phyloP scores from a whole-genome alignment of 2,888 invertebrate genomes.

The Sceliomorpha sp. region DNA sequence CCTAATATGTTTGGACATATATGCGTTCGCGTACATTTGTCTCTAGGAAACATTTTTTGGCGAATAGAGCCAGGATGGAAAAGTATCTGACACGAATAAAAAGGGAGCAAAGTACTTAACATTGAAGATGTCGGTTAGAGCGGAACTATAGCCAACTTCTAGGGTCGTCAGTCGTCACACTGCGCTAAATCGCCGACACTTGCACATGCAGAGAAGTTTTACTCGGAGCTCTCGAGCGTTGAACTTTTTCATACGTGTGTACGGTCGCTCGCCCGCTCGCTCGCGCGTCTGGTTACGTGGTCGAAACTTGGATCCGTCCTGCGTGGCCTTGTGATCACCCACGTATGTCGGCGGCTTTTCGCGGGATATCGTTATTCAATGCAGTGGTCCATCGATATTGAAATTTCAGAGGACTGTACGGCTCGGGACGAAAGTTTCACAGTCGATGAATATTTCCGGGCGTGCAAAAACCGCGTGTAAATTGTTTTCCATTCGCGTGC shows the following conservation, averaged over 20 bases:
- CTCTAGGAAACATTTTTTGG: too few relatives aligned
- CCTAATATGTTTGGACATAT: too few relatives aligned
- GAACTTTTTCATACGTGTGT: slow-evolving; percentile 41
- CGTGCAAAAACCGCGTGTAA: too few relatives aligned
- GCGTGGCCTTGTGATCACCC: slow-evolving; percentile 52
- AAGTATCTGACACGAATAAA: slow-evolving; percentile 43
- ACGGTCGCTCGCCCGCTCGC: slow-evolving; percentile 31
- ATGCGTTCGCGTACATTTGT: too few relatives aligned
- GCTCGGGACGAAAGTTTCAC: too few relatives aligned
- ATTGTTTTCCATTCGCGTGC: too few relatives aligned
- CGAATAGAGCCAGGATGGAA: not conserved
- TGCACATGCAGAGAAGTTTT: slow-evolving; percentile 46
- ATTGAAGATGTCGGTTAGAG: slow-evolving; percentile 49
- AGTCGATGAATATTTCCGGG: too few relatives aligned
- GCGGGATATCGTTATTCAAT: slow-evolving; percentile 24
- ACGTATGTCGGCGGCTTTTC: slow-evolving; percentile 50
- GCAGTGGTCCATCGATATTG: not conserved
- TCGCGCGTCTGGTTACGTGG: slow-evolving; percentile 36
- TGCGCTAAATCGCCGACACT: slow-evolving; percentile 53
- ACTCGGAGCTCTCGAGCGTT: slow-evolving; percentile 49
- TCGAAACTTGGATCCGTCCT: slow-evolving; percentile 38
- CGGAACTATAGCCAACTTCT: slow-evolving; percentile 50
- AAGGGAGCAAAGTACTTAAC: slow-evolving; percentile 34
- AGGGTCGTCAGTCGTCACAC: slow-evolving; percentile 54
- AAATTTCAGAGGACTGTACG: too few relatives aligned